Percentiles rank a stretch among this genome's conserved stretches.
phyloP scores from a whole-genome alignment of 1,140 invertebrate species.

The Melipona quadrifasciata region DNA sequence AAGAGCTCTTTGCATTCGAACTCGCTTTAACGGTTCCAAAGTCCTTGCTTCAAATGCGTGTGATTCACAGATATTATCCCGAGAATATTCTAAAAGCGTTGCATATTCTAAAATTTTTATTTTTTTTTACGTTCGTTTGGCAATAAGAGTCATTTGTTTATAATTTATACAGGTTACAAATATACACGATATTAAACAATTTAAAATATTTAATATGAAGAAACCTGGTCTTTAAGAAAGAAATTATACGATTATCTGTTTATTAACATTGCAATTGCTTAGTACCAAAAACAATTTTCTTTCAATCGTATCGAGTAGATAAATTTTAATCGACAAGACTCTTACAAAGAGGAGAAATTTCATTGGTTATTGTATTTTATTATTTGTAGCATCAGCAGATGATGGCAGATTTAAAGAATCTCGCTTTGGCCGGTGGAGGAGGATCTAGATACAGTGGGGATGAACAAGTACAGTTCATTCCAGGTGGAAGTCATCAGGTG shows the following conservation, averaged over 20 bases:
- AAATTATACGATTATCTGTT: neutral
- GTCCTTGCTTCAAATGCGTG: constrained; percentile 14
- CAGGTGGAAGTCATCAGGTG: constrained; percentile 78
- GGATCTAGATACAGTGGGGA: constrained; percentile 76
- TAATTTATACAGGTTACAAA: neutral
- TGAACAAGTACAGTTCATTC: constrained; percentile 79
- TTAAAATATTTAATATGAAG: neutral
- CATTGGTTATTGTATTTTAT: neutral
- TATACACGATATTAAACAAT: neutral
- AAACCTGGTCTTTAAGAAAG: neutral
- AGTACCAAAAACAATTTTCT: too few relatives aligned
- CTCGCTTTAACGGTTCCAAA: constrained; percentile 22
- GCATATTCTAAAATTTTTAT: constrained; percentile 5
- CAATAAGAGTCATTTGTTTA: neutral
- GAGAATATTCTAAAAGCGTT: neutral
- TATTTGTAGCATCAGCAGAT: constrained; percentile 67
- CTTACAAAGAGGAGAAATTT: neutral
- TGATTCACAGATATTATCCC: constrained; percentile 7
- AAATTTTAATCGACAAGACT: neutral
- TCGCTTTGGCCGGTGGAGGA: constrained; percentile 68
- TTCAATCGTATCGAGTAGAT: neutral
- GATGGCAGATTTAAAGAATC: constrained; percentile 79
- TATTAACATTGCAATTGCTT: neutral
- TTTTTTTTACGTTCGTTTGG: neutral
- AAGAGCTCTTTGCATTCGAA: constrained; percentile 21